Evolutionary conservation across 1,140 invertebrate species (phyloP), one percentile per base, ranked within the genome.

Genomic region (Drosophila repleta): DNA sequence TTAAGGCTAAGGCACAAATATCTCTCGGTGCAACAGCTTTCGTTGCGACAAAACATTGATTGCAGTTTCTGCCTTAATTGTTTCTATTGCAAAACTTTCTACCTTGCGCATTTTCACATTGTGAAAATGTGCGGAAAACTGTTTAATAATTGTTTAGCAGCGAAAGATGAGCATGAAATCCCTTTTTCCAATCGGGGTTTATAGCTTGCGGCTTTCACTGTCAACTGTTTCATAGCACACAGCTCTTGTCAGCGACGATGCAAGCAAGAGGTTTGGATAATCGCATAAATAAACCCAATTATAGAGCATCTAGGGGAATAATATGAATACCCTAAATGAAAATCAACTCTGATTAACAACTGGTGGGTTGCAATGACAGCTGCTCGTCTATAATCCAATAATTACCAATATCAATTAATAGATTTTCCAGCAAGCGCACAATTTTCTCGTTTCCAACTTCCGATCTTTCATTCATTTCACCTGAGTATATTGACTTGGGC

Each of bases 11-110:
- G 58, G 37, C 49, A 39, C n/a, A 18, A n/a, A 35, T 49, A 58
- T 64, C 11, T 60, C 45, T 61, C 17, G 20, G 63, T 51, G 2
- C 15, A 43, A 8, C 39, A 56, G 37, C 53, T 56, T 56, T 57
- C 53, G 37, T 55, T 55, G 52, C 32, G 32, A 32, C 52, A 55
- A 35, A 43, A 37, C 63, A 57, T 64, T 58, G 69, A 29, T 66
- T 72, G 69, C 69, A 72, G 29, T 70, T 69, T 67, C 45, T 43
- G 46, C 71, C 79, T 79, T 84, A 83, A 84, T 83, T 83, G 80
- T 83, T 83, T 84, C 24, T 57, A 65, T 66, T 76, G 74, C 79
- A 67, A 53, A 56, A 57, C 81, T 85, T 87, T 85, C 81, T 72
- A 68, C 76, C 58, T 57, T 64, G 48, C 35, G 45, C 68, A 83